Evolutionary conservation across 2,113 vertebrate genomes (phyloP).

Genomic region (Amphiprion ocellaris): DNA sequence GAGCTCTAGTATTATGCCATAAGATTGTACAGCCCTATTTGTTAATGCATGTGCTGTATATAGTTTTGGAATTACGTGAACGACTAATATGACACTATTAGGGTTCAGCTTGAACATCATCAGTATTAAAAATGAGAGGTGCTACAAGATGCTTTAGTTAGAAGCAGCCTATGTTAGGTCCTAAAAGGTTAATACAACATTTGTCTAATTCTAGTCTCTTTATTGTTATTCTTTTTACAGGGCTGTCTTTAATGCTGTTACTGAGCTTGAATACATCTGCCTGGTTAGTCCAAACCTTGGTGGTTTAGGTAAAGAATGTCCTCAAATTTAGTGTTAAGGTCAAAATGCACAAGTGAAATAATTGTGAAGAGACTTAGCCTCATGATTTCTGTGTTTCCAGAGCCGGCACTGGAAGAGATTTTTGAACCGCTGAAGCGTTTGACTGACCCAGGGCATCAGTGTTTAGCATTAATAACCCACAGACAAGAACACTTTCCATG

Average conservation of each 20-base stretch:
- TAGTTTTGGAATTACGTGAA: no score
- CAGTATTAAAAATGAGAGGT: neutral
- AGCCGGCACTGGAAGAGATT: slow-evolving; percentile 75
- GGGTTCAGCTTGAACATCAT: neutral
- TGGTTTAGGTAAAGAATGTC: slow-evolving; percentile 82
- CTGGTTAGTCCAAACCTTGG: slow-evolving; percentile 82
- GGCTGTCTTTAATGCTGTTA: slow-evolving; percentile 85
- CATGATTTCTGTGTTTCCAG: slow-evolving; percentile 66
- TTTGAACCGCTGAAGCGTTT: slow-evolving; percentile 83
- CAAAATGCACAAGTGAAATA: neutral
- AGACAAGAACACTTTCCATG: slow-evolving; percentile 82
- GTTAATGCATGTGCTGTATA: no score
- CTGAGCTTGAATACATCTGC: slow-evolving; percentile 90
- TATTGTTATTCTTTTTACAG: slow-evolving; percentile 69
- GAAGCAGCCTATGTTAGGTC: no score
- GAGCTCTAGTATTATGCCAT: no score
- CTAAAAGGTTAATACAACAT: no score
- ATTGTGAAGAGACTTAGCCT: neutral
- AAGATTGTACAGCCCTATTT: no score
- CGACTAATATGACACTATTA: neutral
- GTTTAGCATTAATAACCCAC: slow-evolving; percentile 80
- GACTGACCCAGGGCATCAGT: slow-evolving; percentile 34
- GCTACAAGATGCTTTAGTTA: no score
- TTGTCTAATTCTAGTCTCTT: no score
- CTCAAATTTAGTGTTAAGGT: no score